Evolutionary conservation across 2,888 invertebrate species (phyloP), one percentile per base, ranked within the genome.

Genomic region (Euspilapteryx auroguttella): DNA sequence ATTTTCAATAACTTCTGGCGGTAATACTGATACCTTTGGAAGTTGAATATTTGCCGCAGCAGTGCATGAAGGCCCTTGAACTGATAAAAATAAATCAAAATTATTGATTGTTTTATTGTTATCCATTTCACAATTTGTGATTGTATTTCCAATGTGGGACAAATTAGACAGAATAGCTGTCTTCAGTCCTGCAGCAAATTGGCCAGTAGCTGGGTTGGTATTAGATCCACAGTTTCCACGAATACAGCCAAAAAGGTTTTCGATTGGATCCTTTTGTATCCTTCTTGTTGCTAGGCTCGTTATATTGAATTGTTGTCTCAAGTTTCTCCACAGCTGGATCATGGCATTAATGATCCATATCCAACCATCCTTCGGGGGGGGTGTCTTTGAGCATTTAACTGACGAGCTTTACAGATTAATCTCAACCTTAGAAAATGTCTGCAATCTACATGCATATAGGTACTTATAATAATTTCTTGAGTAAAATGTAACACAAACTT

Each of bases 151-250:
- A 23, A 24, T 28, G 12, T 30, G 24, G 1, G 33, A 12, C 21
- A 37, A 15, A 22, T 31, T 37, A 9, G 24, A 34, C 4, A 36
- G 20, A 2, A 39, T 32, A 3, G 37, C 30, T 4, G 36, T 40
- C 34, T 39, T 37, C 9, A 39, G 9, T 6, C 32, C 39, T 5
- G 35, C 37, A 8, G 41, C 30, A 32, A 43, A 43, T 32, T 42
- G 41, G 1, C 27, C 35, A 11, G 14, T 22, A 14, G 37, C 43
- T 4, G 40, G 43, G 21, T 43, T 44, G 9, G 13, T 28, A 31
- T 42, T 42, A 2, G 40, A 34, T 0, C 41, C 40, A 37, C 39
- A 43, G 12, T 38, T 40, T 3, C 24, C 32, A 1, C 40, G 17
- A 13, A 35, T 33, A 12, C 31, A 29, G 1, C 33, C 33, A 30